Conservation (phyloP, 2,113 vertebrate species). For the Pollimyrus isidori region DNA sequence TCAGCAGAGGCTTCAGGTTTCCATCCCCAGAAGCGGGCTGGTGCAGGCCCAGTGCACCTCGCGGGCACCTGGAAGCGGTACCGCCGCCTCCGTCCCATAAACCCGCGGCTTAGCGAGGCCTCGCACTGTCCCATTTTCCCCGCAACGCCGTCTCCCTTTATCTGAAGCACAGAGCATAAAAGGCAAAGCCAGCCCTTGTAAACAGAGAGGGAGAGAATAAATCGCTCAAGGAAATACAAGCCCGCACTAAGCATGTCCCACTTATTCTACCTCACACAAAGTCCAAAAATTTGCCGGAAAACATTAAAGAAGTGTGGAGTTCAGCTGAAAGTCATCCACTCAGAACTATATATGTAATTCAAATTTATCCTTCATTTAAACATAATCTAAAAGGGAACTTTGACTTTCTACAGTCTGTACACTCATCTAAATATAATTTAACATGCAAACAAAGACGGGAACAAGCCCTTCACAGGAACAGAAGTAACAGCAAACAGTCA, state of each 20-base stretch:
- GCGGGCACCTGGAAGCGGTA: background rate
- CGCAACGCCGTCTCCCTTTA: background rate
- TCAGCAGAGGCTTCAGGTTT: background rate
- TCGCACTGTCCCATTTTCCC: background rate
- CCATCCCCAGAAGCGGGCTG: background rate
- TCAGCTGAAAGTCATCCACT: background rate
- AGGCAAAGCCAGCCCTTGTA: background rate
- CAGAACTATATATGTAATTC: background rate
- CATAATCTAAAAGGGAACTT: background rate
- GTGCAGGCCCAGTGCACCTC: background rate
- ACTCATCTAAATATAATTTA: slow-evolving; percentile 1
- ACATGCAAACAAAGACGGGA: slow-evolving; percentile 5
- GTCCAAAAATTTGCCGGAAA: background rate
- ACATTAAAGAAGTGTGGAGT: background rate
- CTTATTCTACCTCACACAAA: background rate
- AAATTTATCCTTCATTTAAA: background rate
- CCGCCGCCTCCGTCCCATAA: background rate
- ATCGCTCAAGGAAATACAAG: slow-evolving; percentile 4
- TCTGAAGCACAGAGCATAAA: background rate
- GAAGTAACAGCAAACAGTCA: background rate
- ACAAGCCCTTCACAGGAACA: background rate
- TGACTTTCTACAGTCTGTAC: background rate
- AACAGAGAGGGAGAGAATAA: background rate
- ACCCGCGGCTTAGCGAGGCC: background rate
- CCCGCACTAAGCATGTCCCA: background rate